Evolutionary conservation across 2,113 vertebrate species (phyloP), one percentile per base, ranked within the genome.

Genomic region (Albula glossodonta): DNA sequence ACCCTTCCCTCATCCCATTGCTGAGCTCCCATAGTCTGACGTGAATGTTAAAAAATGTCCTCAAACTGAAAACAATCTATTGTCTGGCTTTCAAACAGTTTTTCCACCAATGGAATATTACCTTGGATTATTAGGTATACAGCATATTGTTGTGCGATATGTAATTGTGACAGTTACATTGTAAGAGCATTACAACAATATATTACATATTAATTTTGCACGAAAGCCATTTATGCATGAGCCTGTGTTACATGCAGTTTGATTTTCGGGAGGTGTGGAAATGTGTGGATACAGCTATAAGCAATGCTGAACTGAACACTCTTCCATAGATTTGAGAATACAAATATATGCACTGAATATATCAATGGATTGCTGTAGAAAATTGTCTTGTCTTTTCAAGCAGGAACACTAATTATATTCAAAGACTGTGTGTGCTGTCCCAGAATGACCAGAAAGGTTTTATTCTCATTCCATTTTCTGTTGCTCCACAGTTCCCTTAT

Each of bases 11-110:
- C 51, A 15, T 70, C 51, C 7, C n/a, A 50, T 41, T 50, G 41
- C 51, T 25, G 53, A 41, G 77, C 80, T 82, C 66, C 63, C 83
- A 51, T 79, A 80, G 82, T 81, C 82, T 74, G 88, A 31, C 51
- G 51, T 25, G 57, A 83, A 51, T 31, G 41, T 50, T 31, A 5
- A 2, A 56, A 56, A 41, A 41, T 41, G 31, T 41, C 31, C 31
- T 41, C 31, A 41, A 41, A 41, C 31, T 41, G 31, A 41, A 41
- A 41, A 41, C 31, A 41, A 82, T 82, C 86, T 82, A 86, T 82
- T 83, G 85, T 70, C 82, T 83, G 51, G 19, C 48, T 82, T 82
- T 83, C 66, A 82, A 82, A 82, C 12, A 80, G 25, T 0, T 80
- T 80, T 66, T 51, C 12, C 48, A 31, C 60, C 53, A 12, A 9